A percentile compares a stretch with the other conserved stretches of the same genome.
phyloP scores from a whole-genome alignment of 2,113 vertebrate genomes.

The Tachysurus fulvidraco region DNA sequence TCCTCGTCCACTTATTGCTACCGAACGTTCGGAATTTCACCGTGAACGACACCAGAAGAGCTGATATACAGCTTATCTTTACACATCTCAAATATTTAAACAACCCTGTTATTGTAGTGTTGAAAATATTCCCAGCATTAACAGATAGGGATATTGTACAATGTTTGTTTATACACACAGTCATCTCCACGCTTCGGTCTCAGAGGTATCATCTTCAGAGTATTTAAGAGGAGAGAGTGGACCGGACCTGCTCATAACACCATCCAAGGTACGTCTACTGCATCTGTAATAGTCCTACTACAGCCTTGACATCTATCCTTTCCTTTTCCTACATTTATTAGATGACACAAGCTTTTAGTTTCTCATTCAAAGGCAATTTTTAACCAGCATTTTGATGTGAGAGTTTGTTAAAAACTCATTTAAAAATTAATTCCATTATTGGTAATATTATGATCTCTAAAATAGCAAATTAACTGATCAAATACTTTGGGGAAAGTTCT shows the following conservation, averaged over 20 bases:
- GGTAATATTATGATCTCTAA: too few species aligned
- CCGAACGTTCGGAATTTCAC: not conserved
- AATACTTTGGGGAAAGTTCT: too few species aligned
- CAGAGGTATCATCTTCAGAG: not conserved
- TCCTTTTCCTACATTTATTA: too few species aligned
- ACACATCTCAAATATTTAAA: slow-evolving; percentile 20
- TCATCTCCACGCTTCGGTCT: not conserved
- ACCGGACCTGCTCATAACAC: not conserved
- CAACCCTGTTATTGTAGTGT: not conserved
- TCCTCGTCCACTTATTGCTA: not conserved
- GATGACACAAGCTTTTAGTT: too few species aligned
- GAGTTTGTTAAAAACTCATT: too few species aligned
- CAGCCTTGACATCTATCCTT: too few species aligned
- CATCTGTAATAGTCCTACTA: too few species aligned
- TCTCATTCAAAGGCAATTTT: too few species aligned
- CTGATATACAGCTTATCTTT: not conserved
- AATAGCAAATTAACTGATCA: too few species aligned
- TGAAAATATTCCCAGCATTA: slow-evolving; percentile 8
- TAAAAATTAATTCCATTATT: too few species aligned
- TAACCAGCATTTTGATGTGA: too few species aligned
- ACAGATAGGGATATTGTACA: not conserved
- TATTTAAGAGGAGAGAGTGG: slow-evolving; percentile 3
- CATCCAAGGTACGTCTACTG: not conserved
- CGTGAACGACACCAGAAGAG: not conserved
- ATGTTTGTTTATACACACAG: not conserved